Conservation (phyloP, 2,888 invertebrate species). For the Dendrolimus houi region DNA sequence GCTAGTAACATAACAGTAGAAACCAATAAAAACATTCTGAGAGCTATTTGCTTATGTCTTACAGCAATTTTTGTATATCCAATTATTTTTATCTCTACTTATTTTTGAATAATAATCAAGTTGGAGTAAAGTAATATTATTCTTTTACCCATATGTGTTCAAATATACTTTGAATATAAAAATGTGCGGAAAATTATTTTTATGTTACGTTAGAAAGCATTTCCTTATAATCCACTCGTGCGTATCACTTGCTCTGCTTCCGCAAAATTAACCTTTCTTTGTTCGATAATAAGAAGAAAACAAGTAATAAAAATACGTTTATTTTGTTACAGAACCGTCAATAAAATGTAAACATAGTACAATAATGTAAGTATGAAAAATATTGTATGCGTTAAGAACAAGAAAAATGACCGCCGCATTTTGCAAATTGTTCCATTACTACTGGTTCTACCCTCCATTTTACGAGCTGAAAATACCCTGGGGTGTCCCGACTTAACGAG, state of each 20-base stretch:
- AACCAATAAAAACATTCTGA: too few relatives aligned
- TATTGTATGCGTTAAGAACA: constrained; percentile 49
- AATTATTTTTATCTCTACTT: not conserved
- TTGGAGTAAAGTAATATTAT: not conserved
- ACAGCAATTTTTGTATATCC: too few relatives aligned
- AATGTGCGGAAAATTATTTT: not conserved
- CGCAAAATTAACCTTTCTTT: not conserved
- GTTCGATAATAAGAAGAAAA: not conserved
- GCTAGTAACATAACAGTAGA: too few relatives aligned
- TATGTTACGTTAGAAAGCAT: not conserved
- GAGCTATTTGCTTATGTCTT: too few relatives aligned
- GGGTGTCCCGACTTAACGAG: constrained; percentile 83
- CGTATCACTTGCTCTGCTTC: not conserved
- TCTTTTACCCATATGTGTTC: not conserved
- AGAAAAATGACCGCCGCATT: constrained; percentile 52
- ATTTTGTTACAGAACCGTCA: constrained; percentile 46
- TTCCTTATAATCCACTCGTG: not conserved
- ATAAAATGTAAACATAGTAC: constrained; percentile 44
- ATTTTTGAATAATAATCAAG: not conserved
- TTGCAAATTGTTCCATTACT: constrained; percentile 61
- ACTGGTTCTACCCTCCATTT: constrained; percentile 57
- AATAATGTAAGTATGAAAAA: constrained; percentile 72
- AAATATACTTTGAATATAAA: not conserved
- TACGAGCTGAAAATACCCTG: constrained; percentile 70
- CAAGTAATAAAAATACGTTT: not conserved